A percentile compares a stretch with the other conserved stretches of the same genome.
These are phyloP conservation scores for Acipenser ruthenus DNA, from an alignment of 2,797 vertebrate species.

Conservation along the genomic window DNA sequence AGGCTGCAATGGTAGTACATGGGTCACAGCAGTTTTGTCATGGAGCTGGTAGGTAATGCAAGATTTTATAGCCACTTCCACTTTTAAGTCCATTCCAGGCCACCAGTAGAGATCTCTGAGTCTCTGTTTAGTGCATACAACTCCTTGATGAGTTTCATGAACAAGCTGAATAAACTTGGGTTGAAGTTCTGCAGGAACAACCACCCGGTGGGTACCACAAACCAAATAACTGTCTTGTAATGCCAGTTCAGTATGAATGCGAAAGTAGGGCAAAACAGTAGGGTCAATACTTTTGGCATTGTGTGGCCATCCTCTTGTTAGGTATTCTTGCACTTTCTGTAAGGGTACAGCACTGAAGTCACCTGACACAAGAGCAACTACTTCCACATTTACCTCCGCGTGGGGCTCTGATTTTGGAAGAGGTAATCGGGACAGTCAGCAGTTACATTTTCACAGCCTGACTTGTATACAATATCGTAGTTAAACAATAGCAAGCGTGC, in stretches of 20 bases:
- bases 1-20: too few relatives aligned
- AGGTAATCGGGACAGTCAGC: neutral
- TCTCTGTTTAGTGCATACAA: neutral
- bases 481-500: slow-evolving; percentile 1
- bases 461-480: neutral
- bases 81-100: neutral
- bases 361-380: neutral
- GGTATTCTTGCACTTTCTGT: neutral
- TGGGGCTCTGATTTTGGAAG: neutral
- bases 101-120: neutral
- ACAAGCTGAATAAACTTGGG: neutral
- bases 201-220: neutral
- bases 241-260: neutral
- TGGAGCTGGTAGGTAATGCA: neutral
- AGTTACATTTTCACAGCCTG: neutral
- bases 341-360: slow-evolving; percentile 5
- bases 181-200: neutral
- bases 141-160: neutral
- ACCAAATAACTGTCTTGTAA: neutral
- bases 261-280: slow-evolving; percentile 3
- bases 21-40: neutral
- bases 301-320: slow-evolving; percentile 7
- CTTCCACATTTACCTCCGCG: neutral
- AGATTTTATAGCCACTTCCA: neutral
- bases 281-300: neutral